Conservation (phyloP, 2,888 invertebrate genomes). For the Acanthosoma haemorrhoidale region DNA sequence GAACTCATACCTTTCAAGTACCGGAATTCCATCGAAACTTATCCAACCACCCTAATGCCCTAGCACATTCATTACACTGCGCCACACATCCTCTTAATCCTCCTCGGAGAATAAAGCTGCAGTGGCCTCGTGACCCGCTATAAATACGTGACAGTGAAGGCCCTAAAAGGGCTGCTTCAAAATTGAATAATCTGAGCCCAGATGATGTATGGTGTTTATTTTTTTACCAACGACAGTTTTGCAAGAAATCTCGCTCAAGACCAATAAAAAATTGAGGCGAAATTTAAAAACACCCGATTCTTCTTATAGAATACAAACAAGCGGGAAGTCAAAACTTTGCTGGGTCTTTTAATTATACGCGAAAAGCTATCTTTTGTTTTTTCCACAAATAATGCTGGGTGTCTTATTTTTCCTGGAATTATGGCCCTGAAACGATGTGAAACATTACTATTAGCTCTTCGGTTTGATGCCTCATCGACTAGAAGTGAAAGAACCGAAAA, state of each 20-base stretch:
- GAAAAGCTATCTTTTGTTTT: slow-evolving; percentile 13
- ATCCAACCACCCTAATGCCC: no score
- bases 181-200: neutral
- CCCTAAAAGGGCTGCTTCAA: slow-evolving; percentile 8
- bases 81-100: no score
- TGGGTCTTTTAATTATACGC: slow-evolving; percentile 1
- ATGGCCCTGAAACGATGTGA: slow-evolving; percentile 18
- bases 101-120: no score
- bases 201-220: slow-evolving; percentile 11
- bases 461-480: slow-evolving; percentile 26
- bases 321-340: neutral
- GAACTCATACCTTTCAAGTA: no score
- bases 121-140: no score
- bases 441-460: slow-evolving; percentile 10
- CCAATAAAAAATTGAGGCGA: neutral
- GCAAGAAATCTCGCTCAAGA: slow-evolving; percentile 3
- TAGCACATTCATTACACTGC: no score
- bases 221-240: neutral
- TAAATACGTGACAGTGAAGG: no score
- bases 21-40: no score
- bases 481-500: slow-evolving; percentile 39
- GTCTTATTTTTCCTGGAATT: slow-evolving; percentile 26
- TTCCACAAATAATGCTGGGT: slow-evolving; percentile 4
- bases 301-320: neutral
- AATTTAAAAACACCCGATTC: slow-evolving; percentile 5